Conservation (phyloP, 2,797 vertebrate genomes). For the Xerus rutilus region DNA sequence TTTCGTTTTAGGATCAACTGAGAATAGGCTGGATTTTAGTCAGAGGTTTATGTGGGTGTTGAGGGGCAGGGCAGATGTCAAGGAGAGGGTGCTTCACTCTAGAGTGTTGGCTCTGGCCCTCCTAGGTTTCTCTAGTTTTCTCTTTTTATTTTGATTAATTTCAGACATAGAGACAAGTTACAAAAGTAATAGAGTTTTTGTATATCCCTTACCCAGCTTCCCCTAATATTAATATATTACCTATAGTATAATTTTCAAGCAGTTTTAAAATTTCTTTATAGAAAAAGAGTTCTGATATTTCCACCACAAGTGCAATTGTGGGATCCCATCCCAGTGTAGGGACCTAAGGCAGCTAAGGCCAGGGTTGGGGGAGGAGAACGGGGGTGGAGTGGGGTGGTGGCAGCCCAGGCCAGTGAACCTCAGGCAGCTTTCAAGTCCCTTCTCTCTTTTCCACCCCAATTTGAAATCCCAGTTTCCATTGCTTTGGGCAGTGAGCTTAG, state of each 20-base stretch:
- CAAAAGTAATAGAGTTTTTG: slow-evolving; percentile 47
- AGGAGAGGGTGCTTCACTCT: background rate
- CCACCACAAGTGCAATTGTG: background rate
- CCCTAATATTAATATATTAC: slow-evolving; percentile 28
- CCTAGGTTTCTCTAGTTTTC: slow-evolving; percentile 16
- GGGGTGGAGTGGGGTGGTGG: background rate
- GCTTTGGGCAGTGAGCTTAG: background rate
- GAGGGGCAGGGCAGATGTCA: background rate
- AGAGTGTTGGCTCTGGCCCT: background rate
- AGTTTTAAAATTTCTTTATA: slow-evolving; percentile 3
- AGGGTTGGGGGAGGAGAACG: background rate
- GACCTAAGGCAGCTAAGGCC: background rate
- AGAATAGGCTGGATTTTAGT: slow-evolving; percentile 40
- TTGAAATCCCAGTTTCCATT: background rate
- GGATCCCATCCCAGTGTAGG: background rate
- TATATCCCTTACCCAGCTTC: background rate
- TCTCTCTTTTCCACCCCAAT: background rate
- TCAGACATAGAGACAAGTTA: slow-evolving; percentile 61
- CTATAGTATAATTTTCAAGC: background rate
- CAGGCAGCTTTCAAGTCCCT: background rate
- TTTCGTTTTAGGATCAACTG: slow-evolving; percentile 14
- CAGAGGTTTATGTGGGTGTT: background rate
- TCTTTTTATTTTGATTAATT: slow-evolving; percentile 65
- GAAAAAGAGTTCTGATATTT: background rate
- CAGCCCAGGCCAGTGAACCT: background rate